Evolutionary conservation across 2,888 invertebrate genomes (phyloP).

Genomic region (Oscheius sp.): DNA sequence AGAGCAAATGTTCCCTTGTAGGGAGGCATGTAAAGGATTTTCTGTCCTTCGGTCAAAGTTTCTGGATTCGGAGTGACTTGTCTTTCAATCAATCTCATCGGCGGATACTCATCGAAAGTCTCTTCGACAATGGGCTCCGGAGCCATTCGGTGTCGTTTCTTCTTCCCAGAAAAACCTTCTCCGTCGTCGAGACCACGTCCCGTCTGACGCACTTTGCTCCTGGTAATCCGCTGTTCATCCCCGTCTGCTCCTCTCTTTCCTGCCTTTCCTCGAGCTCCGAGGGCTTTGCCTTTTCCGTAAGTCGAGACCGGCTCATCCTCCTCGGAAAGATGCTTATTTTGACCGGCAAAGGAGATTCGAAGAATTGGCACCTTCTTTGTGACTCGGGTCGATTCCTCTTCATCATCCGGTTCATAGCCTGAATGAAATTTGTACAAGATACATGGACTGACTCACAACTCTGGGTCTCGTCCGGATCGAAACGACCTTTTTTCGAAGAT

Average conservation of each 20-base stretch:
- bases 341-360: not conserved
- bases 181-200: constrained; percentile 33
- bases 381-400: constrained; percentile 2
- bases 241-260: constrained; percentile 14
- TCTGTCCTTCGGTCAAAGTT: constrained; percentile 21
- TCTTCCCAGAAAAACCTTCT: constrained; percentile 20
- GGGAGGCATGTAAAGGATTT: not conserved
- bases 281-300: not conserved
- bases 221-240: constrained; percentile 31
- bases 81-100: not conserved
- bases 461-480: not conserved
- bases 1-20: not conserved
- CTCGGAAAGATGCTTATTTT: constrained; percentile 25
- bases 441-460: not conserved
- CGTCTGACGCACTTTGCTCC: constrained; percentile 30
- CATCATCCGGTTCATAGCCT: constrained; percentile 11
- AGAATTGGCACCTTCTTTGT: constrained; percentile 28
- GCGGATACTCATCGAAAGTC: not conserved
- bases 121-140: constrained; percentile 5
- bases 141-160: constrained; percentile 34
- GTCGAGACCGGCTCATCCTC: not conserved
- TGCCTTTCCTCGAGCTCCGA: constrained; percentile 6
- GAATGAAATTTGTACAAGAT: no score
- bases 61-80: constrained; percentile 21
- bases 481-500: not conserved